These are phyloP conservation scores for Poecilia picta DNA, from an alignment of 2,797 vertebrate genomes.

Conservation along the genomic window DNA sequence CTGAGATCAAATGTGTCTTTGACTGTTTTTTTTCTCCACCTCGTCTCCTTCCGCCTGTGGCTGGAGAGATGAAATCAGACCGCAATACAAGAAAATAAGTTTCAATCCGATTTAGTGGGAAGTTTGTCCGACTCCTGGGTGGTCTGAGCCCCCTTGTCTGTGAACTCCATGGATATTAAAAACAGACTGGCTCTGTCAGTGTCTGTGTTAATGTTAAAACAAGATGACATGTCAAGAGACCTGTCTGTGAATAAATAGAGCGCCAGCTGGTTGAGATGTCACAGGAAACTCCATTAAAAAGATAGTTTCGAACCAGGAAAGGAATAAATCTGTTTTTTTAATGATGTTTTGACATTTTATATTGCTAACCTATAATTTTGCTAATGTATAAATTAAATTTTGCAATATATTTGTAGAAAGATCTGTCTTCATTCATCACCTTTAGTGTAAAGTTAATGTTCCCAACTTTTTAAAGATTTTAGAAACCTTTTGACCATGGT, in stretches of 20 bases:
- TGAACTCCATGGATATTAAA: slow-evolving; percentile 29
- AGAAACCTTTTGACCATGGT: neutral
- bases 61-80: slow-evolving; percentile 7
- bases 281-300: slow-evolving; percentile 8
- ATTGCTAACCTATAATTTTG: slow-evolving; percentile 22
- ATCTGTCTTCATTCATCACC: slow-evolving; percentile 9
- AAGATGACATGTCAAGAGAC: slow-evolving; percentile 33
- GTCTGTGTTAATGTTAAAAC: slow-evolving; percentile 17
- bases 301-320: slow-evolving; percentile 7
- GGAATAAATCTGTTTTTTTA: slow-evolving; percentile 28
- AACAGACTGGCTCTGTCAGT: slow-evolving; percentile 22
- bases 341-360: slow-evolving; percentile 20
- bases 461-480: neutral
- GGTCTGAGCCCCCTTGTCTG: slow-evolving; percentile 38
- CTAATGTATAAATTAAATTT: slow-evolving; percentile 14
- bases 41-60: slow-evolving; percentile 2
- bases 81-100: slow-evolving; percentile 5
- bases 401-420: slow-evolving; percentile 49
- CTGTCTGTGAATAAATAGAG: slow-evolving; percentile 10
- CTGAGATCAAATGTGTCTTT: slow-evolving; percentile 3
- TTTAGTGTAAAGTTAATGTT: slow-evolving; percentile 16
- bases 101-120: slow-evolving; percentile 11
- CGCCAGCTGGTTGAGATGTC: slow-evolving; percentile 20
- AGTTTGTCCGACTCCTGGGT: slow-evolving; percentile 39
- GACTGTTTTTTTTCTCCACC: neutral